A percentile compares a stretch with the other conserved stretches of the same genome.
Evolutionary conservation across 2,888 invertebrate genomes (phyloP).

Genomic region (Sinodicranocentrus sp.): DNA sequence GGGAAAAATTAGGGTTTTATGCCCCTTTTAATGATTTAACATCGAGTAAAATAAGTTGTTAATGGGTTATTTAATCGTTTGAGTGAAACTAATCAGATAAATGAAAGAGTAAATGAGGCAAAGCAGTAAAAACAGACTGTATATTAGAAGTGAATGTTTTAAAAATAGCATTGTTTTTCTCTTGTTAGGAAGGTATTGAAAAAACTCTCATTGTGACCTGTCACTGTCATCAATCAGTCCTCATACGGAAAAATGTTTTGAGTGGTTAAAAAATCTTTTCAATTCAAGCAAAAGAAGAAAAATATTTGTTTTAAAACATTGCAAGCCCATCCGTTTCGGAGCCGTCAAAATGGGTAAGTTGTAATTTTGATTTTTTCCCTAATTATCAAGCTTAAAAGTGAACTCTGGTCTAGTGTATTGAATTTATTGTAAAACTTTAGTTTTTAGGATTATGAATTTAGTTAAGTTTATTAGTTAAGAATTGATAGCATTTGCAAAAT

Average conservation of each 20-base stretch:
- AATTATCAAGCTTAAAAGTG: background rate
- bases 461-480: background rate
- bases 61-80: background rate
- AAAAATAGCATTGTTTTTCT: background rate
- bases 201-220: background rate
- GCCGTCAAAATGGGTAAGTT: conserved; percentile 50
- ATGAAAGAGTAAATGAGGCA: background rate
- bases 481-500: no score
- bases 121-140: background rate
- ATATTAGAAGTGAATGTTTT: background rate
- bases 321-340: conserved; percentile 5
- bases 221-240: background rate
- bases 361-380: background rate
- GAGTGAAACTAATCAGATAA: background rate
- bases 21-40: background rate
- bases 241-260: conserved; percentile 1
- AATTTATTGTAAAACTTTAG: background rate
- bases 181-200: background rate
- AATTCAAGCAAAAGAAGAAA: background rate
- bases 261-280: background rate
- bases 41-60: background rate
- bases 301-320: background rate
- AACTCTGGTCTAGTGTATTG: background rate
- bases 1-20: background rate
- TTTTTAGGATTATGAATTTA: background rate